Conservation (phyloP, 2,113 vertebrate species). For the Cinclus cinclus region DNA sequence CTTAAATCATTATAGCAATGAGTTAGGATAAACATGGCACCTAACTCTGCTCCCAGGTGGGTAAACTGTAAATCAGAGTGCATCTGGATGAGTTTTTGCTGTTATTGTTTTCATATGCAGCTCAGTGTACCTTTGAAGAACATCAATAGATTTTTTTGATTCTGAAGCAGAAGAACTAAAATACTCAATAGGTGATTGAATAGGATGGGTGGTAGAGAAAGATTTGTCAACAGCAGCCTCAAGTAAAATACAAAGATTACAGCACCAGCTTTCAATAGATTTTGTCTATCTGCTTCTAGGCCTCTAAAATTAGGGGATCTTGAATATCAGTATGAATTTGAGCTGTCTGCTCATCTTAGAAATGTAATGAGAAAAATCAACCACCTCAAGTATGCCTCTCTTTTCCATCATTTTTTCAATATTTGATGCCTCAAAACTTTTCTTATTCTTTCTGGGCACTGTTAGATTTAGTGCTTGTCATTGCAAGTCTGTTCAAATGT, state of each 20-base stretch:
- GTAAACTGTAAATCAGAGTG: background rate
- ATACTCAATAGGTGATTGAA: conserved; percentile 46
- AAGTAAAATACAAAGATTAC: conserved; percentile 31
- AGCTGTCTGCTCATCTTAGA: background rate
- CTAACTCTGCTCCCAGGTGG: background rate
- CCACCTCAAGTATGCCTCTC: background rate
- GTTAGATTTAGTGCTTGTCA: background rate
- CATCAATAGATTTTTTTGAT: conserved; percentile 35
- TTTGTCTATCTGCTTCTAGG: conserved; percentile 35
- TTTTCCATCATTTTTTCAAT: background rate
- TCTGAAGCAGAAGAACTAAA: conserved; percentile 9
- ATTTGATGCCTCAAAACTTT: background rate
- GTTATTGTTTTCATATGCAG: background rate
- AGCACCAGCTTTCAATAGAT: conserved; percentile 28
- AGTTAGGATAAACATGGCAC: background rate
- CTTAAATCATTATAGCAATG: background rate
- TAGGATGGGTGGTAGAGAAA: background rate
- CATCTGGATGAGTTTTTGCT: background rate
- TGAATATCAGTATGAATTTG: background rate
- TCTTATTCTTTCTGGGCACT: background rate
- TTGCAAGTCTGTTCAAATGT: background rate
- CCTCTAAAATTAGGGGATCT: background rate
- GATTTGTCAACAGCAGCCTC: background rate
- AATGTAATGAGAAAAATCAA: background rate
- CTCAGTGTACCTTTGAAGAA: background rate